Evolutionary conservation across 1,140 invertebrate species (phyloP).

Genomic region (Dendrolimus kikuchii): DNA sequence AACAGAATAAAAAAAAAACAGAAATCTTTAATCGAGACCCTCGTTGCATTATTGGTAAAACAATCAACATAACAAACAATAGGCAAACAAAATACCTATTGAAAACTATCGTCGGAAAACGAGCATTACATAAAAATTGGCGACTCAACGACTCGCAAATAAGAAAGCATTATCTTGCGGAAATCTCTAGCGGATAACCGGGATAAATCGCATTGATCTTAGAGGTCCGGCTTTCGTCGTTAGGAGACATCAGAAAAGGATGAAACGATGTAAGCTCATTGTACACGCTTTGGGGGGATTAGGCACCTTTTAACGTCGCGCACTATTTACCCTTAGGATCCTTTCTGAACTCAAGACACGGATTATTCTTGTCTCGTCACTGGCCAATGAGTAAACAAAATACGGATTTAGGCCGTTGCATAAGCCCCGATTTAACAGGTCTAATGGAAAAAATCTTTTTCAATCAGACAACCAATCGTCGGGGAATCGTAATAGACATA

Average conservation of each 20-base stretch:
- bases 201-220: conserved; percentile 51
- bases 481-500: too few relatives aligned
- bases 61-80: too few relatives aligned
- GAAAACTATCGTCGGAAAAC: conserved; percentile 7
- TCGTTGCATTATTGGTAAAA: too few relatives aligned
- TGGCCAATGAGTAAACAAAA: conserved; percentile 24
- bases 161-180: conserved; percentile 29
- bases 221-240: conserved; percentile 38
- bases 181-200: conserved; percentile 25
- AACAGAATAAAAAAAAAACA: too few relatives aligned
- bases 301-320: conserved; percentile 56
- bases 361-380: conserved; percentile 29
- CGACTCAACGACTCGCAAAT: conserved; percentile 22
- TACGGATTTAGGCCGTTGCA: conserved; percentile 2
- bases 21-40: too few relatives aligned
- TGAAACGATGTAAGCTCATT: conserved; percentile 47
- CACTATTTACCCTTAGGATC: conserved; percentile 51
- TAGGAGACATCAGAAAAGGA: conserved; percentile 42
- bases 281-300: conserved; percentile 50
- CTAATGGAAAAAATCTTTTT: too few relatives aligned
- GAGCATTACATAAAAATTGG: conserved; percentile 16
- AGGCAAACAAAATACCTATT: neutral
- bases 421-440: too few relatives aligned
- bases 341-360: conserved; percentile 22
- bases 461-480: too few relatives aligned